Base-by-base conservation (phyloP, 2,113 vertebrate species). In the Chaetodon trifascialis region DNA sequence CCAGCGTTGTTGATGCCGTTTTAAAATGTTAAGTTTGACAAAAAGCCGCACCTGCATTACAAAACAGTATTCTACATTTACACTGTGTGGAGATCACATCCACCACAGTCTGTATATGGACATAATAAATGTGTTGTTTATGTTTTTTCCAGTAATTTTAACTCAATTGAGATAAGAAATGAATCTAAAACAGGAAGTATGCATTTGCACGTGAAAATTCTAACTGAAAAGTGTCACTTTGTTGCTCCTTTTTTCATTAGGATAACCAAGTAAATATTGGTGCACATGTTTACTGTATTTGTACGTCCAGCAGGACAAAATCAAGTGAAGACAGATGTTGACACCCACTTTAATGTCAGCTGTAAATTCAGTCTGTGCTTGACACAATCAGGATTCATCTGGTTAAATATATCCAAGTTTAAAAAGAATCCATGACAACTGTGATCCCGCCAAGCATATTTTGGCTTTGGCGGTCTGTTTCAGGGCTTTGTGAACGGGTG, bases 371-470 rank as follows among this genome's bases (percentile, higher is more conserved):
- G 5, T 34, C 42, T 60, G 16, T 47, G 55, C 6, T 42, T 17
- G 44, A 67, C 51, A 66, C 62, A 51, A 62, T 58, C 34, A n/a
- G 30, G 51, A 66, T 60, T 60, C 34, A 67, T 67, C 46, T 21
- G 11, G 8, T 63, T 55, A 36, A 40, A 59, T 7, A 65, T 36
- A 68, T 73, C 15, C 0, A 73, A 25, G 21, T 68, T 78, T 19
- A 25, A 71, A 38, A 11, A 21, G 30, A 42, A 21, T 34, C 36
- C 7, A 4, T n/a, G 30, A 59, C 36, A 64, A 42, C 21, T 73
- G 15, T 23, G 60, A 7, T 21, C 23, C 44, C 19, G 10, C 10
- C 8, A 6, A 66, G 38, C 52, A 55, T 34, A 40, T 15, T 11
- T 62, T 34, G 17, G 36, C 23, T 62, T 30, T 30, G 8, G 34